Evolutionary conservation across 1,140 invertebrate genomes (phyloP), one percentile per base, ranked within the genome.

Genomic region (Papilio dardanus): DNA sequence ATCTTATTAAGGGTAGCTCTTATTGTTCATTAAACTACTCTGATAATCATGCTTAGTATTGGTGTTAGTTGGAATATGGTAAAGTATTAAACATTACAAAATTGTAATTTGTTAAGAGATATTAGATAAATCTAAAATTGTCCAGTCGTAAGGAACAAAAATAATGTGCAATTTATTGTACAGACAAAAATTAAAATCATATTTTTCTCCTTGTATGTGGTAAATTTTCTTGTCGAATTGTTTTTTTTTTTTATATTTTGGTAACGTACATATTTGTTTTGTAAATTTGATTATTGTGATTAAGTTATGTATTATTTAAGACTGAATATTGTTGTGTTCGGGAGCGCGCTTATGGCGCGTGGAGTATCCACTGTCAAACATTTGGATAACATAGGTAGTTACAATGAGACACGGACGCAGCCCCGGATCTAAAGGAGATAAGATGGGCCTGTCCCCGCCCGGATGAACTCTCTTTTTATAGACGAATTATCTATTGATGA

Each of bases 221-320:
- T 54, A 54, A 6, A 54, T 54, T 50, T 54, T 54, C 21, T 54
- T 54, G 50, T 54, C 46, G 2, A 28, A 24, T 24, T 54, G 24
- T 24, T 54, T 54, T 54, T 54, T 54, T 54, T 24, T 54, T 3
- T 10, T 54, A 54, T 54, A 54, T 54, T 54, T 24, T 54, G 21
- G 1, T 54, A 54, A 1, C 3, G 19, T 8, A 54, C 24, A 10
- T 54, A 21, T 54, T 54, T 54, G 50, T 54, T 54, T 54, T 54
- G 50, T 54, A 54, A 54, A 54, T 54, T 54, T 54, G 50, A 28
- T 54, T 46, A 19, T n/a, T 54, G 50, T 54, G 14, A 28, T 54
- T 24, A 24, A 54, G 21, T 54, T 54, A 54, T 54, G 50, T 54
- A 54, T 54, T 12, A 54, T 54, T 54, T 54, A 54, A 54, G 50